Base-by-base conservation (phyloP, 1,140 invertebrate genomes). In the Conus ventricosus region DNA sequence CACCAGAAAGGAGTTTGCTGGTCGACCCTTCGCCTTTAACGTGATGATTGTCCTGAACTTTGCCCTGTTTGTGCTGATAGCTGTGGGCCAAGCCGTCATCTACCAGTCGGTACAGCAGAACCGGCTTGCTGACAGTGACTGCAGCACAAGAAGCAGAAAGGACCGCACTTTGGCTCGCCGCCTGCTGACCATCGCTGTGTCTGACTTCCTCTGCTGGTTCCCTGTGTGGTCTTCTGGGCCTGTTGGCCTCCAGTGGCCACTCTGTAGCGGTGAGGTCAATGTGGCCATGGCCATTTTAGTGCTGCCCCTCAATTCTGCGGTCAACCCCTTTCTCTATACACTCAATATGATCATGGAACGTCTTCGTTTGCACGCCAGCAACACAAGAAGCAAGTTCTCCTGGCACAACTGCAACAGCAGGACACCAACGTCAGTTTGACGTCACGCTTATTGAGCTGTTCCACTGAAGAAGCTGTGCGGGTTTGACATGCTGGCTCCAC, bases 291-390 rank as follows among this genome's bases (percentile, higher is more conserved):
- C 90, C 8, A 90, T 92, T 8, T 90, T 92, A 53, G 87, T 91
- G 60, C 75, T 91, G n/a, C 91, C 92, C 5, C 81, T 90, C 5
- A 92, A 92, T 54, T 91, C 91, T 0, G 91, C 92, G 4, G 39
- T 92, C 17, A 92, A 92, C 27, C 92, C 92, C 0, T 89, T 92
- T n/a, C 84, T 92, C 17, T 92, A 92, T 76, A 92, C 57, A 13
- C 57, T 85, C 57, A 85, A 85, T 55, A 85, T 67, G 27, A 23
- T 67, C 10, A 13, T 85, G n/a, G 84, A 85, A 60, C 84, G 84
- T 20, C 13, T 63, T 20, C 60, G 17, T 90, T 5, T 54, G 39
- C 15, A 87, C 87, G 20, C 87, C 25, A 82, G 1, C 60, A 63
- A 20, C 60, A 20, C 60, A 63, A 1, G 17, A 11, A 63, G 17